These are phyloP conservation scores for Sclerodermus sp. DNA, from an alignment of 2,888 invertebrate species.

Conservation along the genomic window DNA sequence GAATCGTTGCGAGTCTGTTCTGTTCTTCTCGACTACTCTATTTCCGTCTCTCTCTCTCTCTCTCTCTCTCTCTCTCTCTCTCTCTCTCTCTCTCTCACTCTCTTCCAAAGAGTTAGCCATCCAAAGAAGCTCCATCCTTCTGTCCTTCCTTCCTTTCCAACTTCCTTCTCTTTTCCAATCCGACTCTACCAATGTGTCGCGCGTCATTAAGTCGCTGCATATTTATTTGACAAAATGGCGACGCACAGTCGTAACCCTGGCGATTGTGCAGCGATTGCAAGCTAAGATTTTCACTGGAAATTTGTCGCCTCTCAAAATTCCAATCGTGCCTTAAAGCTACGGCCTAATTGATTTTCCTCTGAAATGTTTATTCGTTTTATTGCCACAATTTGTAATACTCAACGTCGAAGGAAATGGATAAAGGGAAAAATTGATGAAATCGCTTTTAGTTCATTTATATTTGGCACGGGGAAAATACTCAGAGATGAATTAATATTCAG, in stretches of 20 bases:
- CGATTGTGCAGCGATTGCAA: too few relatives aligned
- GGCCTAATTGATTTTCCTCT: too few relatives aligned
- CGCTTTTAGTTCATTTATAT: too few relatives aligned
- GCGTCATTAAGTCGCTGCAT: constrained; percentile 27
- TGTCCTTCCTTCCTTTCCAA: constrained; percentile 1
- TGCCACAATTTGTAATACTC: too few relatives aligned
- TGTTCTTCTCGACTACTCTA: constrained; percentile 1
- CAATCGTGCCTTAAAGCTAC: too few relatives aligned
- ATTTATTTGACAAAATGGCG: constrained; percentile 26
- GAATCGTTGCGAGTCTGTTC: constrained; percentile 16
- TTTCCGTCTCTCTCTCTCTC: constrained; percentile 7
- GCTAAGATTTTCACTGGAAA: too few relatives aligned
- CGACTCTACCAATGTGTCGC: constrained; percentile 15
- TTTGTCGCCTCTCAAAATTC: too few relatives aligned
- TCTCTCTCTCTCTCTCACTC: constrained; percentile 8
- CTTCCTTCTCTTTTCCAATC: neutral
- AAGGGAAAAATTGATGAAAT: too few relatives aligned
- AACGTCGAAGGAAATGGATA: too few relatives aligned
- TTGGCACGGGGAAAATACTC: too few relatives aligned
- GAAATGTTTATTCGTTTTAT: too few relatives aligned
- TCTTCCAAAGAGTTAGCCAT: neutral
- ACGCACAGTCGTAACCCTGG: neutral
- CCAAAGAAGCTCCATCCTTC: neutral
- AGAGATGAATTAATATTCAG: too few relatives aligned
- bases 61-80: constrained; percentile 2